Evolutionary conservation across 2,888 invertebrate species (phyloP), one percentile per base, ranked within the genome.

Genomic region (Lordiphosa fenestrarum): DNA sequence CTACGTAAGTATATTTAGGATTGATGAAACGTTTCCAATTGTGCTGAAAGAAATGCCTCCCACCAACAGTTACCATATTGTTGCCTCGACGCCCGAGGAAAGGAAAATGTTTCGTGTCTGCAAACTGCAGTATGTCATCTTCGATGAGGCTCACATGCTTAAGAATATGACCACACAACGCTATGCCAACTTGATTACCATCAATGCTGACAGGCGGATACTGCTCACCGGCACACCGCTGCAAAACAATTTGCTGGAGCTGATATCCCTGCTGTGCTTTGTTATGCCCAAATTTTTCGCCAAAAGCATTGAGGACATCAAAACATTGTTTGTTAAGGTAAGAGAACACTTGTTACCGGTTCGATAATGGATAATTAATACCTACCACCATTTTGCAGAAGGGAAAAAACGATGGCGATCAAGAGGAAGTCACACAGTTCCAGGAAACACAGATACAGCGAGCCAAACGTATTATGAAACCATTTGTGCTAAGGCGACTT

Each of bases 91-190:
- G 64, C 93, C 95, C 0, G 98, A 98, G 84, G 96, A 96, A 85
- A 94, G 97, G 58, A 95, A 96, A 88, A 94, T 96, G 91, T 96
- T 98, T 88, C 94, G 97, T 58, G 95, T 97, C 36, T 95, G 95
- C 60, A 93, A 93, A 42, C 93, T 98, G 88, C 94, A 97, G 87
- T 98, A 98, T 87, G 96, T 98, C 0, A 92, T 99, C 19, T 98
- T 98, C 87, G 99, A 99, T 88, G 99, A 99, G 87, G 98, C 98
- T 1, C 98, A 99, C 87, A 98, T 98, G 97, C 91, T 99, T 35
- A 99, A 99, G 89, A 99, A 98, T 87, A 98, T 98, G 97, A 93
- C 95, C 53, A 97, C 98, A 0, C 94, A 94, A 81, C 91, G 98
- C 74, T 98, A 96, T 85, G 94, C 96, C 78, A 95, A 96, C 88